Evolutionary conservation across 2,797 vertebrate genomes (phyloP).

Genomic region (Lates japonicus): DNA sequence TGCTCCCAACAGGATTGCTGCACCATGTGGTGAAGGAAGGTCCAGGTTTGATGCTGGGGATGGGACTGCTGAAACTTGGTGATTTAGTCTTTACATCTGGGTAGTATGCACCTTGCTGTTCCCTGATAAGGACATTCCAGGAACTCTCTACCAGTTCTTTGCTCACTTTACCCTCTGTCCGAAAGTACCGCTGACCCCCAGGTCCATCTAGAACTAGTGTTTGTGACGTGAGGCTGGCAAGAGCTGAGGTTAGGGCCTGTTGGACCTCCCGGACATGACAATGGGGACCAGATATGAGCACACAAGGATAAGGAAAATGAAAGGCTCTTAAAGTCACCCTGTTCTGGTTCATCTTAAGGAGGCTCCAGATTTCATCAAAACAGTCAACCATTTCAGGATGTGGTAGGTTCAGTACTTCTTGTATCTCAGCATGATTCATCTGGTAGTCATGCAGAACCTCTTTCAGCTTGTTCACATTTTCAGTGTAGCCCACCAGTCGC

Average conservation of each 20-base stretch:
- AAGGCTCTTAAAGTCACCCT: slow-evolving; percentile 50
- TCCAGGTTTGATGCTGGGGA: not conserved
- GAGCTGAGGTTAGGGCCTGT: slow-evolving; percentile 16
- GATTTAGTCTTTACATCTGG: not conserved
- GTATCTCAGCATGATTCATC: slow-evolving; percentile 43
- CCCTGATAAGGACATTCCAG: slow-evolving; percentile 62
- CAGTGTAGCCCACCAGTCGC: slow-evolving; percentile 70
- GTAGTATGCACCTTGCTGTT: not conserved
- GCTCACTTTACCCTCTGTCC: slow-evolving; percentile 45
- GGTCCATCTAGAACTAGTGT: slow-evolving; percentile 62
- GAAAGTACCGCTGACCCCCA: slow-evolving; percentile 68
- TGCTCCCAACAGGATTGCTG: not conserved
- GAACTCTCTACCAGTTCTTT: slow-evolving; percentile 58
- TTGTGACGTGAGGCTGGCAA: slow-evolving; percentile 50
- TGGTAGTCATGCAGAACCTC: slow-evolving; percentile 60
- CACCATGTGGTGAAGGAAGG: not conserved
- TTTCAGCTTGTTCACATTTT: slow-evolving; percentile 67
- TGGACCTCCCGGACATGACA: slow-evolving; percentile 48
- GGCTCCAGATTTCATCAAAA: slow-evolving; percentile 56
- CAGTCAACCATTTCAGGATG: slow-evolving; percentile 63
- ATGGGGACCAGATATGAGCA: slow-evolving; percentile 69
- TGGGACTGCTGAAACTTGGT: not conserved
- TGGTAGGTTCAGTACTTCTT: slow-evolving; percentile 51
- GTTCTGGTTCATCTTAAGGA: slow-evolving; percentile 39
- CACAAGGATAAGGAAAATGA: slow-evolving; percentile 36